Percentiles rank a stretch among this genome's conserved stretches.
These are phyloP conservation scores for Tadarida brasiliensis DNA, from an alignment of 2,797 vertebrate species.

Conservation along the genomic window DNA sequence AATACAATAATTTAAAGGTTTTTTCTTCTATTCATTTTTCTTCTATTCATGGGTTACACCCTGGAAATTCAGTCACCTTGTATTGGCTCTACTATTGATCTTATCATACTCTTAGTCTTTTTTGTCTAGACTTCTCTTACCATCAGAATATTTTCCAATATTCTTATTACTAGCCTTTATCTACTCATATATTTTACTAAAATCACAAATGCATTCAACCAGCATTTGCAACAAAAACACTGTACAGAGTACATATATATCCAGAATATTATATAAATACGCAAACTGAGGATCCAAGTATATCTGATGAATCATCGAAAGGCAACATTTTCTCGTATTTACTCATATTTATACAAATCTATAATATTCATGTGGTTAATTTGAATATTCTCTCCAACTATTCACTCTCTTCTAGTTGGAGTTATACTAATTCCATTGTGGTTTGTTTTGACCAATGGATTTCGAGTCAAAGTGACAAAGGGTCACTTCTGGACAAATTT, in stretches of 20 bases:
- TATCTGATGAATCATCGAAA: not conserved
- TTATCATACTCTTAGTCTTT: not conserved
- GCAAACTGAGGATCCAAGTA: not conserved
- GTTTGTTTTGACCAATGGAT: not conserved
- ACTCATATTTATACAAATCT: not conserved
- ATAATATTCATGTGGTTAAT: not conserved
- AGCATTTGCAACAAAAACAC: not conserved
- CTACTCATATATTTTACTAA: not conserved
- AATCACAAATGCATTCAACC: not conserved
- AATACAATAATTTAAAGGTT: too few species aligned
- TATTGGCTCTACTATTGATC: not conserved
- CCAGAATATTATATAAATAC: too few species aligned
- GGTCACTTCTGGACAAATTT: not conserved
- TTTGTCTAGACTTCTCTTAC: not conserved
- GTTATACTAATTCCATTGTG: not conserved
- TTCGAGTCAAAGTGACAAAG: not conserved
- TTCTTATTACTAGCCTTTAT: not conserved
- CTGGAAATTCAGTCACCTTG: not conserved
- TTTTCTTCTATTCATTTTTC: not conserved
- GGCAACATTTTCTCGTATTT: not conserved
- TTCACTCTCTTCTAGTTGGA: not conserved
- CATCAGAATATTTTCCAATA: not conserved
- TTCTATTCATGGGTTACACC: not conserved
- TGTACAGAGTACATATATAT: not conserved
- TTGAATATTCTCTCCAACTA: not conserved